phyloP scores from a whole-genome alignment of 2,113 vertebrate species.

The Charadrius vociferus region DNA sequence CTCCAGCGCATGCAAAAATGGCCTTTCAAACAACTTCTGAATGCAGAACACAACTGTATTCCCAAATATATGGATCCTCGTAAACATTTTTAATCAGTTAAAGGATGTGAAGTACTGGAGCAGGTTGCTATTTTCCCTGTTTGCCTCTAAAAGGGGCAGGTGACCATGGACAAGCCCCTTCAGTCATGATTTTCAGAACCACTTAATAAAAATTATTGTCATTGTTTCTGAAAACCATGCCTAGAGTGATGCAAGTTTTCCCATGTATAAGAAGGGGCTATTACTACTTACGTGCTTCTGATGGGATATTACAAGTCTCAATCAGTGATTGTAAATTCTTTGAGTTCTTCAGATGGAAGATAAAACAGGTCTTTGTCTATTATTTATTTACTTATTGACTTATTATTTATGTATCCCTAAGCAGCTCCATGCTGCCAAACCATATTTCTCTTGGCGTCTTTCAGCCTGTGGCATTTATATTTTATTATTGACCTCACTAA shows the following conservation, averaged over 20 bases:
- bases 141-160: neutral
- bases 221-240: neutral
- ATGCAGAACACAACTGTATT: neutral
- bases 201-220: neutral
- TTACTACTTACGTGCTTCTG: neutral
- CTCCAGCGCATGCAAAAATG: neutral
- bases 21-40: neutral
- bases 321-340: slow-evolving; percentile 28
- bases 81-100: neutral
- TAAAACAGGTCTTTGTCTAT: slow-evolving; percentile 60
- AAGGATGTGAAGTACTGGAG: neutral
- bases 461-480: slow-evolving; percentile 66
- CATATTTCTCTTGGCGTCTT: slow-evolving; percentile 34
- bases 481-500: slow-evolving; percentile 63
- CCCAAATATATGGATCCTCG: neutral
- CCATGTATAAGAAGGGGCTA: neutral
- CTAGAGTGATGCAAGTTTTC: neutral
- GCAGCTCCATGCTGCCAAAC: slow-evolving; percentile 58
- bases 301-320: slow-evolving; percentile 15
- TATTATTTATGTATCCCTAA: slow-evolving; percentile 66
- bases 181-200: neutral
- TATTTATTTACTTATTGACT: slow-evolving; percentile 69
- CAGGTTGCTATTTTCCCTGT: neutral
- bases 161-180: neutral
- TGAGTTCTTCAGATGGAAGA: slow-evolving; percentile 54